Percentiles rank a stretch among this genome's conserved stretches.
Evolutionary conservation across 2,888 invertebrate genomes (phyloP).

Genomic region (Smittia sp.): DNA sequence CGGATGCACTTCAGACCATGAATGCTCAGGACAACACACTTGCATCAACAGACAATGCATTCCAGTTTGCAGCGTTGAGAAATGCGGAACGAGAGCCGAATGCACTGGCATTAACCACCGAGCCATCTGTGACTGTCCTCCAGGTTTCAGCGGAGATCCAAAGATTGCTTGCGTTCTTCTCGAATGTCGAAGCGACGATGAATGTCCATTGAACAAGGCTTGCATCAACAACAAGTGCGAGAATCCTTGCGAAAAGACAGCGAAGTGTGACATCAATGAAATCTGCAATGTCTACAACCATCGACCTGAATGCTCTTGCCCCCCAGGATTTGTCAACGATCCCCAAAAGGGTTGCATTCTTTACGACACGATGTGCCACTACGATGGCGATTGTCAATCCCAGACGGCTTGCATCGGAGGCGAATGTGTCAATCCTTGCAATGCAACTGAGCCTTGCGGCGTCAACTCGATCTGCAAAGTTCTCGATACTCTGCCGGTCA

Average conservation of each 20-base stretch:
- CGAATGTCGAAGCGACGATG: slow-evolving; percentile 75
- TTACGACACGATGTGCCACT: slow-evolving; percentile 64
- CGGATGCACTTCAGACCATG: slow-evolving; percentile 69
- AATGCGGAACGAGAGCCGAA: slow-evolving; percentile 74
- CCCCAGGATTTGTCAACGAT: slow-evolving; percentile 68
- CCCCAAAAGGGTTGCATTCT: slow-evolving; percentile 63
- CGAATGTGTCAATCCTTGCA: slow-evolving; percentile 81
- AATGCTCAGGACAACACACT: slow-evolving; percentile 79
- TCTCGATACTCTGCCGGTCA: slow-evolving; percentile 75
- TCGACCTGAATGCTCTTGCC: slow-evolving; percentile 76
- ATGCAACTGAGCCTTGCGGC: slow-evolving; percentile 75
- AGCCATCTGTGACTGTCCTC: slow-evolving; percentile 75
- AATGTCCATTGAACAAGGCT: slow-evolving; percentile 76
- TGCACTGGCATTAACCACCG: slow-evolving; percentile 79
- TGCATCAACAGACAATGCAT: slow-evolving; percentile 80
- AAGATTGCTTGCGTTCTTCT: slow-evolving; percentile 71
- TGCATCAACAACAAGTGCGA: slow-evolving; percentile 79
- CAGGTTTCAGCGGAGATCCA: slow-evolving; percentile 80
- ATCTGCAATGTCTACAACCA: slow-evolving; percentile 76
- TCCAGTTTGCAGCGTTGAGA: slow-evolving; percentile 71
- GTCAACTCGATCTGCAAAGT: slow-evolving; percentile 75
- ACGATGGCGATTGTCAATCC: slow-evolving; percentile 78
- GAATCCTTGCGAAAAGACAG: slow-evolving; percentile 67
- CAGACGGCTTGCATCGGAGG: slow-evolving; percentile 78
- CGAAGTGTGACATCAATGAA: slow-evolving; percentile 69